A percentile compares a stretch with the other conserved stretches of the same genome.
Evolutionary conservation across 2,888 invertebrate species (phyloP).

Genomic region (Opisthograptis luteolata): DNA sequence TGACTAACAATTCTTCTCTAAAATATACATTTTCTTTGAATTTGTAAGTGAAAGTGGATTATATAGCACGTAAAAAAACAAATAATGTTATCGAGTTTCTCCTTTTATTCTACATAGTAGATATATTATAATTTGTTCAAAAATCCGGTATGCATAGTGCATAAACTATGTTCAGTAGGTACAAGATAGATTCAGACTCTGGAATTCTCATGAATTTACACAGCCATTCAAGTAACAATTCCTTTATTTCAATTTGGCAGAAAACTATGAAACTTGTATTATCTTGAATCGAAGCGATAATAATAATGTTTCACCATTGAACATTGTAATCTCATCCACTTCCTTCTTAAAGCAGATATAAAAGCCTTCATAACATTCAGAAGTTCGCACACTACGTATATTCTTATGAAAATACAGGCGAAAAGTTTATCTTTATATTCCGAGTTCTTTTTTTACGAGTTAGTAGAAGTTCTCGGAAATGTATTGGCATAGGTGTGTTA

Average conservation of each 20-base stretch:
- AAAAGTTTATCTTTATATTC: conserved; percentile 36
- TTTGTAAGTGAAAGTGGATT: too few species aligned
- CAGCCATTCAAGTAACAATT: neutral
- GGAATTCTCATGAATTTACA: neutral
- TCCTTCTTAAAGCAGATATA: conserved; percentile 22
- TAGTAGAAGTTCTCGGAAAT: conserved; percentile 23
- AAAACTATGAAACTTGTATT: neutral
- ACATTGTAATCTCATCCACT: conserved; percentile 25
- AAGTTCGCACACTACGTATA: conserved; percentile 32
- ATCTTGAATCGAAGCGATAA: conserved; percentile 4
- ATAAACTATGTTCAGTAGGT: too few species aligned
- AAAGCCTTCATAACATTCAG: conserved; percentile 26
- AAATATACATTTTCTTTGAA: too few species aligned
- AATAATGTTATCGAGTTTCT: too few species aligned
- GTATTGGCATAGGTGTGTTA: conserved; percentile 31
- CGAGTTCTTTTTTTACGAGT: conserved; percentile 32
- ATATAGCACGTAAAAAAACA: too few species aligned
- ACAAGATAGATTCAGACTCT: too few species aligned
- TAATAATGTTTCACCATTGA: conserved; percentile 11
- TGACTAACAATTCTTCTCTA: too few species aligned
- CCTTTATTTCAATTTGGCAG: neutral
- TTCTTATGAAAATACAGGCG: conserved; percentile 33
- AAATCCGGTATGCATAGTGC: too few species aligned
- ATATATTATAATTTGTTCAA: too few species aligned
- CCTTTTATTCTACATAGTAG: too few species aligned